These are phyloP conservation scores for Clitarchus hookeri DNA, from an alignment of 2,888 invertebrate genomes.

Conservation along the genomic window DNA sequence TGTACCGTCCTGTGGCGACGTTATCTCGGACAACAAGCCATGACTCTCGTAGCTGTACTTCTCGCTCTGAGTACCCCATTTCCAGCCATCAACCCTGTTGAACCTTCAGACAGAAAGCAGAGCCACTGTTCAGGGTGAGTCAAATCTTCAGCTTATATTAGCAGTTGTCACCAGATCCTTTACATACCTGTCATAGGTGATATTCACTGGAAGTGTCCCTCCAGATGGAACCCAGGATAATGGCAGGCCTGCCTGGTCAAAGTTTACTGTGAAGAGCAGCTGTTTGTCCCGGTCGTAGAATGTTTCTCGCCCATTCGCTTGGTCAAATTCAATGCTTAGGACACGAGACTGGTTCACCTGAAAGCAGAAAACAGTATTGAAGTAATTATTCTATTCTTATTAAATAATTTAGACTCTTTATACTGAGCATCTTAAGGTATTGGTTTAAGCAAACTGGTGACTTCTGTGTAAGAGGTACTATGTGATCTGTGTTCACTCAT, in stretches of 20 bases:
- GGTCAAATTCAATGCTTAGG: slow-evolving; percentile 90
- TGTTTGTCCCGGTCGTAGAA: slow-evolving; percentile 85
- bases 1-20: slow-evolving; percentile 87
- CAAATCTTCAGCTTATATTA: not conserved
- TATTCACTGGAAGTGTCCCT: slow-evolving; percentile 78
- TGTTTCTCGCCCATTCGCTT: slow-evolving; percentile 85
- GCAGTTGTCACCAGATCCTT: not conserved
- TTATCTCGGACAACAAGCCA: slow-evolving; percentile 84
- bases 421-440: too few relatives aligned
- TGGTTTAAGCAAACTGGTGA: too few relatives aligned
- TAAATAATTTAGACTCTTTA: too few relatives aligned
- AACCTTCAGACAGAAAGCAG: slow-evolving; percentile 57
- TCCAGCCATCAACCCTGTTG: slow-evolving; percentile 88
- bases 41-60: slow-evolving; percentile 87
- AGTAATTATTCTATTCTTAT: too few relatives aligned
- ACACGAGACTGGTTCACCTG: slow-evolving; percentile 90
- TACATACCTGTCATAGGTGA: slow-evolving; percentile 75
- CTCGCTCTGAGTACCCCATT: slow-evolving; percentile 84
- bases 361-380: slow-evolving; percentile 55
- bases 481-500: too few relatives aligned
- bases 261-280: slow-evolving; percentile 82
- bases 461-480: too few relatives aligned
- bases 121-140: not conserved
- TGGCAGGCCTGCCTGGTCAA: slow-evolving; percentile 89
- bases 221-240: slow-evolving; percentile 80